Conservation (phyloP, 2,888 invertebrate genomes). For the Eustalomyia histrio region DNA sequence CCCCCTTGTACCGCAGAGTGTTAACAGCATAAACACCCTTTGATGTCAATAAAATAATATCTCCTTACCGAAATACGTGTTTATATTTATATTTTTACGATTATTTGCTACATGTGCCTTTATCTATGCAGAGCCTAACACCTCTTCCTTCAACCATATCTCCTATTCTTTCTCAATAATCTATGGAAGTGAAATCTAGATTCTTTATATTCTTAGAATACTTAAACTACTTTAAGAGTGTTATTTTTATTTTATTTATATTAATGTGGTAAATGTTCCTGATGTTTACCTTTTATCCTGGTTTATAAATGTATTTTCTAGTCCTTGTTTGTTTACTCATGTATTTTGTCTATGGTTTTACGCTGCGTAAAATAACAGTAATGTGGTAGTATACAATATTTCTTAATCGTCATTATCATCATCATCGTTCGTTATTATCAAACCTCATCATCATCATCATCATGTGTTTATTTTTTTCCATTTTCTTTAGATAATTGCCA, state of each 20-base stretch:
- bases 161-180: neutral
- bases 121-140: neutral
- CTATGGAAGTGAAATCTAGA: neutral
- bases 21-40: no score
- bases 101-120: neutral
- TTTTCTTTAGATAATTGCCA: constrained; percentile 50
- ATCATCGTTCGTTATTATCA: constrained; percentile 3
- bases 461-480: constrained; percentile 27
- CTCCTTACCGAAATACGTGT: neutral
- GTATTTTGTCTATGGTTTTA: neutral
- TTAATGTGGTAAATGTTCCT: constrained; percentile 39
- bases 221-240: neutral
- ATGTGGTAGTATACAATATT: neutral
- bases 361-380: neutral
- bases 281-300: constrained; percentile 36
- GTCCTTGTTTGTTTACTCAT: constrained; percentile 15
- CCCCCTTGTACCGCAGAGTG: no score
- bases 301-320: constrained; percentile 30
- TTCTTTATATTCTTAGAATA: neutral
- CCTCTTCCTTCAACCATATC: neutral
- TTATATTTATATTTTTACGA: neutral
- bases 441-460: neutral
- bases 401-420: neutral
- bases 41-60: neutral
- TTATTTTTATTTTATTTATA: constrained; percentile 13